Percentiles rank a stretch among this genome's conserved stretches.
These are phyloP conservation scores for Stegodyphus dumicola DNA, from an alignment of 1,140 invertebrate species.

Conservation along the genomic window DNA sequence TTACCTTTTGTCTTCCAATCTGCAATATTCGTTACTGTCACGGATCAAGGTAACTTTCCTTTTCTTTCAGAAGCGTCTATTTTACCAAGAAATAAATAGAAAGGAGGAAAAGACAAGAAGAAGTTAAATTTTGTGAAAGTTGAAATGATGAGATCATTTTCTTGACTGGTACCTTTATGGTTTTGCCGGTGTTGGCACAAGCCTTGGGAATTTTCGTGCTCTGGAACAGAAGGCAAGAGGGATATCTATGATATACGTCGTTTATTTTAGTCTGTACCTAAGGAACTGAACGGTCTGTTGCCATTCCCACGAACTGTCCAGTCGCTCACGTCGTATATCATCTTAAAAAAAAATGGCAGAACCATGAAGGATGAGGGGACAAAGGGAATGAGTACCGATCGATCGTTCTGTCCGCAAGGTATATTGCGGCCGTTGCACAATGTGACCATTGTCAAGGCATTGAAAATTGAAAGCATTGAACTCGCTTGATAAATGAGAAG, in stretches of 20 bases:
- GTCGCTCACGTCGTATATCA: conserved; percentile 19
- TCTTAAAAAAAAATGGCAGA: conserved; percentile 1
- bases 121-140: too few species aligned
- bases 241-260: conserved; percentile 20
- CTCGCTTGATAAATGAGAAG: conserved; percentile 11
- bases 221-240: neutral
- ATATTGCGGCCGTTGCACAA: conserved; percentile 6
- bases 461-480: conserved; percentile 7
- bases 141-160: too few species aligned
- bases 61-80: too few species aligned
- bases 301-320: conserved; percentile 36
- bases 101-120: too few species aligned
- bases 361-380: neutral
- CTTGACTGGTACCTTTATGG: neutral
- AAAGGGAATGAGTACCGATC: conserved; percentile 3
- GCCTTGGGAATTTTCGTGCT: conserved; percentile 5
- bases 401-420: neutral
- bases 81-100: too few species aligned
- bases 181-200: neutral
- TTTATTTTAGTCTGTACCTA: conserved; percentile 17
- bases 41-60: too few species aligned
- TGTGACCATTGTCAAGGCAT: conserved; percentile 20
- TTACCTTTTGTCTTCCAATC: too few species aligned
- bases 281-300: neutral
- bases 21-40: too few species aligned